Evolutionary conservation across 2,113 vertebrate species (phyloP).

Genomic region (Pangasianodon gigas): DNA sequence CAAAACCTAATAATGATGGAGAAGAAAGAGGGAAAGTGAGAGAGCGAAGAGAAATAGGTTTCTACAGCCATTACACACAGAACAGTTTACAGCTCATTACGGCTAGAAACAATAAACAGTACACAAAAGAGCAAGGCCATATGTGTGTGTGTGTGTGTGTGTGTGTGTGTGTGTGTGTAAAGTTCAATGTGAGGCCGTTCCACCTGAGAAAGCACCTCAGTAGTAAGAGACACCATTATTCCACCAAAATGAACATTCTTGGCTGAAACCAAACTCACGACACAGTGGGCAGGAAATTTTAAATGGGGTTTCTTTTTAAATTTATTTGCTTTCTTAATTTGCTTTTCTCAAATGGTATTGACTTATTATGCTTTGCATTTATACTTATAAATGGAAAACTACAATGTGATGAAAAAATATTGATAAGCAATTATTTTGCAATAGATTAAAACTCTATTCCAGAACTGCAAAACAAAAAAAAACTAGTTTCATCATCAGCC

Average conservation of each 20-base stretch:
- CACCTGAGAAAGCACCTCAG: constrained; percentile 12
- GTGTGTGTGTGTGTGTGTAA: background rate
- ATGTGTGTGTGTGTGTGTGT: background rate
- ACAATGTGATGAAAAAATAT: background rate
- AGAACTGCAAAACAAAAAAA: background rate
- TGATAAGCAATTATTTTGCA: background rate
- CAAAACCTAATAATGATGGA: constrained; percentile 22
- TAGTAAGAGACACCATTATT: background rate
- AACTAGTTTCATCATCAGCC: background rate
- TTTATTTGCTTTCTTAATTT: background rate
- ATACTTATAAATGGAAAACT: background rate
- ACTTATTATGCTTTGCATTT: background rate
- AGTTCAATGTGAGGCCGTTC: background rate
- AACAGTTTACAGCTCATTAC: constrained; percentile 27
- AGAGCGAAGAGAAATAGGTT: constrained; percentile 11
- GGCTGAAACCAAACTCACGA: background rate
- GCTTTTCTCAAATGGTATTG: background rate
- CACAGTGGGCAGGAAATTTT: background rate
- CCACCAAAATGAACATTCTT: background rate
- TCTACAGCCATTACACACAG: constrained; percentile 16
- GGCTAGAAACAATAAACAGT: constrained; percentile 8
- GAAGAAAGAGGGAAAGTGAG: constrained; percentile 3
- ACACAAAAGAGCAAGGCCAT: background rate
- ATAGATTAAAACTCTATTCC: background rate
- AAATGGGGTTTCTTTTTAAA: background rate